phyloP scores from a whole-genome alignment of 2,113 vertebrate genomes.

The Myotis lucifugus region DNA sequence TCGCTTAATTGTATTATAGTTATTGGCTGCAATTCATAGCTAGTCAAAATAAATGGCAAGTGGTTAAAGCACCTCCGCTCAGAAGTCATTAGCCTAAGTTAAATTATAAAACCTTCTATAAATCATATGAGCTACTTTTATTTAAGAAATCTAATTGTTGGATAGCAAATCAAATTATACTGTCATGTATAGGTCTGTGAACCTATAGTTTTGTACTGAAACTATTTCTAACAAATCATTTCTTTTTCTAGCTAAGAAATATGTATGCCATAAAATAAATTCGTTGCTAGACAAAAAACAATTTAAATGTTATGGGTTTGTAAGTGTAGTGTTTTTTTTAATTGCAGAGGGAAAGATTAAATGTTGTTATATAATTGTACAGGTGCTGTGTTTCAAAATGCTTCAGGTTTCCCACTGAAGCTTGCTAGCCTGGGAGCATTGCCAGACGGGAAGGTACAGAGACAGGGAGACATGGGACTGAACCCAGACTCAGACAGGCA shows the following conservation, averaged over 20 bases:
- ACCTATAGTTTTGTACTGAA: not conserved
- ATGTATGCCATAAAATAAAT: not conserved
- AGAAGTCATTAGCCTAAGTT: not conserved
- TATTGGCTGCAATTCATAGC: slow-evolving; percentile 8
- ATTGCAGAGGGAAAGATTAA: not conserved
- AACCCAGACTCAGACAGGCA: not conserved
- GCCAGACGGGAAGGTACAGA: not conserved
- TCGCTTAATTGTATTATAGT: slow-evolving; percentile 39
- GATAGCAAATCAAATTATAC: not conserved
- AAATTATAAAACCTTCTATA: slow-evolving; percentile 21
- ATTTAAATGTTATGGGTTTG: not conserved
- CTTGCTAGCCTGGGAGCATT: not conserved
- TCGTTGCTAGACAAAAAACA: not conserved
- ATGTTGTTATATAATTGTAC: not conserved
- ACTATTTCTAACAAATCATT: not conserved
- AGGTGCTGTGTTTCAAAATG: not conserved
- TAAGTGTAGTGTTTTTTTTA: not conserved
- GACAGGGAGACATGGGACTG: accelerated
- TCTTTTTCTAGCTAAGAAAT: not conserved
- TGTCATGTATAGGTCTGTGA: not conserved
- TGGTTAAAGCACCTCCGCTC: not conserved
- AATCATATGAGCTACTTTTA: not conserved
- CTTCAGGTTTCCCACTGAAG: not conserved
- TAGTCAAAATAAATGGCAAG: slow-evolving; percentile 41
- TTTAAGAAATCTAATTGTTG: not conserved